Evolutionary conservation across 2,888 invertebrate genomes (phyloP).

Genomic region (Lochmaea crataegi): DNA sequence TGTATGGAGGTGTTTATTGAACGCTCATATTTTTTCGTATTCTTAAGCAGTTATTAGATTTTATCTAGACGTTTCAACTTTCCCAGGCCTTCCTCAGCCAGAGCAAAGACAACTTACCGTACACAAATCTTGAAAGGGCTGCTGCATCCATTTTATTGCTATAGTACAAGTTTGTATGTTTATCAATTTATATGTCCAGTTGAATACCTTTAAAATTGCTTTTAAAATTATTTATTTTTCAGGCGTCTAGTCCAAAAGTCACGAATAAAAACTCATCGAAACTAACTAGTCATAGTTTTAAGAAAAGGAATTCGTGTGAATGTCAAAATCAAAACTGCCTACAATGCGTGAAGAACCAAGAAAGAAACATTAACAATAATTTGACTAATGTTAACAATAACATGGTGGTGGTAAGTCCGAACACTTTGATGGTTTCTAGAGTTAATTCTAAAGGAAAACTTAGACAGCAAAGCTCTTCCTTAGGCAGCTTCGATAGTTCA

Average conservation of each 20-base stretch:
- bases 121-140: too few relatives aligned
- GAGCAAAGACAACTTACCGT: too few relatives aligned
- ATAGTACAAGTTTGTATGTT: too few relatives aligned
- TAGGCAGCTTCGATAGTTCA: slow-evolving; percentile 67
- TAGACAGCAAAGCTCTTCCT: slow-evolving; percentile 62
- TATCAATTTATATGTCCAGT: too few relatives aligned
- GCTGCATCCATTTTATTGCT: too few relatives aligned
- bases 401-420: slow-evolving; percentile 52
- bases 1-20: too few relatives aligned
- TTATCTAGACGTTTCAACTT: too few relatives aligned
- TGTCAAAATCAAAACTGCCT: slow-evolving; percentile 57
- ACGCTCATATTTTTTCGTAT: too few relatives aligned
- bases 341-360: slow-evolving; percentile 57
- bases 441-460: slow-evolving; percentile 57
- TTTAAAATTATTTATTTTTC: slow-evolving; percentile 26
- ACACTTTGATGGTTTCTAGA: slow-evolving; percentile 58
- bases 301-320: slow-evolving; percentile 48
- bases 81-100: too few relatives aligned
- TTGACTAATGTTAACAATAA: slow-evolving; percentile 58
- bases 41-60: too few relatives aligned
- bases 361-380: slow-evolving; percentile 60
- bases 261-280: slow-evolving; percentile 50
- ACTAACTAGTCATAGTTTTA: slow-evolving; percentile 63
- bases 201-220: too few relatives aligned
- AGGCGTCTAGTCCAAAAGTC: slow-evolving; percentile 50